Percentiles rank a stretch among this genome's conserved stretches.
These are phyloP conservation scores for Asteroscopus sphinx DNA, from an alignment of 2,888 invertebrate species.

Conservation along the genomic window DNA sequence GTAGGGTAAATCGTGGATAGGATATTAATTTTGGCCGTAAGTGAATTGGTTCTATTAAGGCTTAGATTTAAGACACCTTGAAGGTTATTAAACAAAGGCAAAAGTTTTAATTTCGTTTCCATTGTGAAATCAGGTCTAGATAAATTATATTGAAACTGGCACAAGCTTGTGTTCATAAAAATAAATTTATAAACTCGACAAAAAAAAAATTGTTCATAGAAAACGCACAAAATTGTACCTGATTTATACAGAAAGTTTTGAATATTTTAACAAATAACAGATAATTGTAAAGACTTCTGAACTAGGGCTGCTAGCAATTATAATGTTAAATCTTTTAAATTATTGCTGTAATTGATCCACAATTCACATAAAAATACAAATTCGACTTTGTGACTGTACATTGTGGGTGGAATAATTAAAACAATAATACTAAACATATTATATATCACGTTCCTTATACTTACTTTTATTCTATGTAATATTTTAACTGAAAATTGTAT, in stretches of 20 bases:
- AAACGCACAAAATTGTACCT: slow-evolving; percentile 25
- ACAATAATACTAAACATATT: slow-evolving; percentile 20
- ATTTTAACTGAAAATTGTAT: slow-evolving; percentile 45
- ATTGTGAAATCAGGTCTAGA: slow-evolving; percentile 22
- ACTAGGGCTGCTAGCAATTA: slow-evolving; percentile 37
- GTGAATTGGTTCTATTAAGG: slow-evolving; percentile 17
- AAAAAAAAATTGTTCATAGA: neutral
- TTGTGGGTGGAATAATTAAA: slow-evolving; percentile 28
- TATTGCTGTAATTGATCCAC: slow-evolving; percentile 33
- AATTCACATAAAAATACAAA: neutral
- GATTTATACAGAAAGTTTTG: slow-evolving; percentile 2
- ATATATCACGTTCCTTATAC: slow-evolving; percentile 33
- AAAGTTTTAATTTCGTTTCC: neutral
- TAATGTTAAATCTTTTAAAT: slow-evolving; percentile 10
- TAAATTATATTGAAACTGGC: slow-evolving; percentile 40
- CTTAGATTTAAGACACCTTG: slow-evolving; percentile 16
- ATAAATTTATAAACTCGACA: neutral
- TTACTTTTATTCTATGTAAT: slow-evolving; percentile 23
- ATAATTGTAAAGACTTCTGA: slow-evolving; percentile 27
- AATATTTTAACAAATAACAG: neutral
- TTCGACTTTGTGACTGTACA: neutral
- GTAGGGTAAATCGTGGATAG: no score
- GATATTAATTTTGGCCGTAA: no score
- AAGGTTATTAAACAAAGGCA: neutral
- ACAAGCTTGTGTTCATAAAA: neutral